Evolutionary conservation across 2,113 vertebrate genomes (phyloP).

Genomic region (Myotis yumanensis): DNA sequence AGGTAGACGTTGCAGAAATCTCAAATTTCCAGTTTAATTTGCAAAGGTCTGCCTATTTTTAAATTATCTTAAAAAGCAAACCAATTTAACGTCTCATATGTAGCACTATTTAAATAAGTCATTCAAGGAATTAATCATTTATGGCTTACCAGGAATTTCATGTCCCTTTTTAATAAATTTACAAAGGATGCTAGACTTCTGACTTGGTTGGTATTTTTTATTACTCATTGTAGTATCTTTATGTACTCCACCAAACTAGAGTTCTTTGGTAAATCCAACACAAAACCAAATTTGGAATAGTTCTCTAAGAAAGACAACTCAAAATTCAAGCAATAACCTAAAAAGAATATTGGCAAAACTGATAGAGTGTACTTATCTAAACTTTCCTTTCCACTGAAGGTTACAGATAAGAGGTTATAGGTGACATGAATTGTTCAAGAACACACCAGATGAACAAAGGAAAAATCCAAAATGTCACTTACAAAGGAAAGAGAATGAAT

Average conservation of each 20-base stretch:
- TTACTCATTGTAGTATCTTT: conserved; percentile 10
- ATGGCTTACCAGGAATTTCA: conserved; percentile 37
- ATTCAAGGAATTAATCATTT: conserved; percentile 24
- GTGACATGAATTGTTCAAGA: not conserved
- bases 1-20: not conserved
- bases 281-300: conserved; percentile 8
- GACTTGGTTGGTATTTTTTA: not conserved
- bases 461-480: conserved; percentile 21
- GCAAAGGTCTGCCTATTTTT: conserved; percentile 37
- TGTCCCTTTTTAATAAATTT: not conserved
- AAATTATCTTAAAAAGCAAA: conserved; percentile 1
- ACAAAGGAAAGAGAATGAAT: conserved; percentile 6
- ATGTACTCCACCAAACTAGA: not conserved
- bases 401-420: not conserved
- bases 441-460: not conserved
- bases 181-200: conserved; percentile 11
- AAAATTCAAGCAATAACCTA: conserved; percentile 1
- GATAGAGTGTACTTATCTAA: not conserved
- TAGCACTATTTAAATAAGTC: conserved; percentile 24
- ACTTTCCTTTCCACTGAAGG: not conserved
- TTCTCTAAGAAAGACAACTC: not conserved
- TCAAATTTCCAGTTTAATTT: conserved; percentile 50
- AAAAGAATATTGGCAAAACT: not conserved
- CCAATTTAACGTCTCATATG: not conserved
- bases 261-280: not conserved